Evolutionary conservation across 2,113 vertebrate genomes (phyloP), one percentile per base, ranked within the genome.

Genomic region (Aphyosemion australe): DNA sequence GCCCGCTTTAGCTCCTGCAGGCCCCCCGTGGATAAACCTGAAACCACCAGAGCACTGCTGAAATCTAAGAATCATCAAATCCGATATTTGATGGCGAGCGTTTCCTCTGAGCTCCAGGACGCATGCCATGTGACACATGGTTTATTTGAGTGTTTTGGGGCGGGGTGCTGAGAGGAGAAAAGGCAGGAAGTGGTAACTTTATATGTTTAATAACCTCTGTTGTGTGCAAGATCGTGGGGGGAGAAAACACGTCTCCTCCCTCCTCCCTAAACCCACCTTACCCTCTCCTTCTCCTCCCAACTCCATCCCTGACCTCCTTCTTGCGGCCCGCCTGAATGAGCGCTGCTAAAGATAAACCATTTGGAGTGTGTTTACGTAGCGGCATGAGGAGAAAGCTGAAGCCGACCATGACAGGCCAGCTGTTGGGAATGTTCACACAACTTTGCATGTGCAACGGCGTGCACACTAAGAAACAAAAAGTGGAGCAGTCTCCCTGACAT

Each of bases 341-440:
- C 61, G 64, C 61, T 74, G 57, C 84, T 85, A 87, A 89, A 89
- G 81, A 90, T 87, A 88, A 86, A 86, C 86, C 82, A 78, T 77
- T 68, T 37, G 52, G 71, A 73, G 77, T 82, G 76, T 83, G 81
- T 90, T 89, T 84, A 82, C 73, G 66, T 51, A 81, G 74, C 12
- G 5, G 65, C 80, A 60, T 74, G 66, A 52, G 74, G 84, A 65
- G 78, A 69, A 65, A 67, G 75, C n/a, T 12, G 48, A 39, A 52
- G 65, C 79, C 75, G 85, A 80, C 75, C 56, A 15, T 69, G 64
- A 56, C 66, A 11, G 65, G 70, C 72, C 87, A 87, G 80, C 86
- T 88, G 89, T 80, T 88, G 77, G 78, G 68, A 75, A 83, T 82
- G 76, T 79, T 83, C 80, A 72, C 69, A 62, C 61, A 51, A 65